Evolutionary conservation across 1,140 invertebrate genomes (phyloP).

Genomic region (Pogonomyrmex barbatus): DNA sequence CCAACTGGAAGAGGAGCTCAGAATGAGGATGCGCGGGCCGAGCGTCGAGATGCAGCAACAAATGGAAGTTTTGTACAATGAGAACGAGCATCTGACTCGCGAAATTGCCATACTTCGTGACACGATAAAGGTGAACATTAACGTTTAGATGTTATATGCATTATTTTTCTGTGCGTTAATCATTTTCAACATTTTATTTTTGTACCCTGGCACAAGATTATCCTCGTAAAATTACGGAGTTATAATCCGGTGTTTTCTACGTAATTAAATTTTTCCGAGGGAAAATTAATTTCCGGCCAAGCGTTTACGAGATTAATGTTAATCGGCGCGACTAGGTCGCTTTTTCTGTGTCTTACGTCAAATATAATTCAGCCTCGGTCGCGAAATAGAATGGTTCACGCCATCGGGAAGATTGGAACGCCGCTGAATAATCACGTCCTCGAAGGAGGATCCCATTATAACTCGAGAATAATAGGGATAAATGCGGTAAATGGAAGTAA

Average conservation of each 20-base stretch:
- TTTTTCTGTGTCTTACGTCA: slow-evolving; percentile 27
- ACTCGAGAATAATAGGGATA: slow-evolving; percentile 60
- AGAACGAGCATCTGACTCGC: slow-evolving; percentile 97
- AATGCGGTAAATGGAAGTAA: slow-evolving; percentile 39
- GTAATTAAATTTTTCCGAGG: slow-evolving; percentile 6
- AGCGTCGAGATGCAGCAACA: slow-evolving; percentile 96
- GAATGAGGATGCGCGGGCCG: slow-evolving; percentile 93
- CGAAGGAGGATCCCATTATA: slow-evolving; percentile 58
- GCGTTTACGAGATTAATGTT: slow-evolving; percentile 36
- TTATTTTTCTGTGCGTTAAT: background rate
- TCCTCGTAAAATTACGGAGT: background rate
- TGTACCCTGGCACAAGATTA: background rate
- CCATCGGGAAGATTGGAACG: slow-evolving; percentile 51
- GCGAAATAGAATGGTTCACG: slow-evolving; percentile 48
- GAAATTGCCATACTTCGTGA: slow-evolving; percentile 98
- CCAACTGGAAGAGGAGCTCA: slow-evolving; percentile 96
- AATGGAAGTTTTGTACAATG: slow-evolving; percentile 95
- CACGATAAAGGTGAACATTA: slow-evolving; percentile 93
- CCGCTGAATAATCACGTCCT: slow-evolving; percentile 47
- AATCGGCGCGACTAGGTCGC: slow-evolving; percentile 3
- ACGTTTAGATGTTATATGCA: background rate
- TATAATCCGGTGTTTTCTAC: slow-evolving; percentile 4
- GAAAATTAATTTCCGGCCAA: background rate
- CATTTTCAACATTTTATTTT: background rate
- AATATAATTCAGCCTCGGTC: slow-evolving; percentile 52